Evolutionary conservation across 23 tunicate species (phyloP), one percentile per base, ranked within the genome.

Genomic region (Halocynthia roretzi): DNA sequence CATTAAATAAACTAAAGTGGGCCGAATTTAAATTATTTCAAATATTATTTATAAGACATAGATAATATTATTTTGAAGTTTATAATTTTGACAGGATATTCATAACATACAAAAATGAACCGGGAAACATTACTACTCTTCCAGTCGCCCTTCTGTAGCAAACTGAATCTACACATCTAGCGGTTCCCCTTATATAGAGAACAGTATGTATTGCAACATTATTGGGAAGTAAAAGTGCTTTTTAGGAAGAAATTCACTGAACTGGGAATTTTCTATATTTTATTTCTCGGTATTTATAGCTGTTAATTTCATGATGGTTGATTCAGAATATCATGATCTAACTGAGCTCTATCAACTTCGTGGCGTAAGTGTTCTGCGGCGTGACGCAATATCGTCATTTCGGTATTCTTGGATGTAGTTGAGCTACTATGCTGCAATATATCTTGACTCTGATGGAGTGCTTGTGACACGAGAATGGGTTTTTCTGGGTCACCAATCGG

Each of bases 281-380:
- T 10, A 71, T 10, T 21, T 10, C 2, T 11, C 6, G 15, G 78
- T 54, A 54, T 48, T 14, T 50, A 56, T 14, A 31, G 10, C 50
- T 10, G 11, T 44, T 56, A 21, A 31, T 31, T 31, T 31, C 44
- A 53, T 54, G 78, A 53, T 50, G 55, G 55, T 54, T 21, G 64
- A 8, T 74, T 54, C 78, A 80, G 20, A 21, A 84, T 85, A 51
- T 85, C 71, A 51, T 68, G 71, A 54, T 89, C 96, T 23, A 89
- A 68, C 63, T 89, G 89, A 68, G 74, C 69, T 75, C 88, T 67
- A 40, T 89, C 96, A 48, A 80, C 96, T 76, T 86, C 86, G 61
- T 80, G 80, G 6, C 88, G 76, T 51, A 89, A 53, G 53, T 81
- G 81, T 51, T 75, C 85, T 7, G 80, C 82, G 50, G 96, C 96